Percentiles rank a stretch among this genome's conserved stretches.
phyloP scores from a whole-genome alignment of 2,113 vertebrate species.

The Festucalex cinctus region DNA sequence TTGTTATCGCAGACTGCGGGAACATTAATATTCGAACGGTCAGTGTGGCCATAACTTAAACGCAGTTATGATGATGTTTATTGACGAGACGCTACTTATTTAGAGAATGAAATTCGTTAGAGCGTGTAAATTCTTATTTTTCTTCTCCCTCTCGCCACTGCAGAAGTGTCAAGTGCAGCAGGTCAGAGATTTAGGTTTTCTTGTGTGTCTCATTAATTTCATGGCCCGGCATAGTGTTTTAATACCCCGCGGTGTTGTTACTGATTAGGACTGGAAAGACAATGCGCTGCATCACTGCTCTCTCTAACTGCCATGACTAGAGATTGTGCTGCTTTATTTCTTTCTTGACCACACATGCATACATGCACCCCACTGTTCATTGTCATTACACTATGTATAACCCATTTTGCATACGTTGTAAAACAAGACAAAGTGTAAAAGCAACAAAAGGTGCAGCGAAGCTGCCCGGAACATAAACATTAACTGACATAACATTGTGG shows the following conservation, averaged over 20 bases:
- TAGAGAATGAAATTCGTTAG: slow-evolving; percentile 33
- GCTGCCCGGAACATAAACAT: no score
- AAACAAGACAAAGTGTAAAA: not conserved
- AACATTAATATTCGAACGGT: slow-evolving; percentile 33
- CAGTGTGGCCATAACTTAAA: slow-evolving; percentile 35
- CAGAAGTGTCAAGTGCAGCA: slow-evolving; percentile 28
- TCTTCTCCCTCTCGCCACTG: not conserved
- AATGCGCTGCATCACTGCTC: slow-evolving; percentile 29
- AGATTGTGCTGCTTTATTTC: not conserved
- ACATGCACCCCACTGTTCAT: not conserved
- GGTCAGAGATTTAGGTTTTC: slow-evolving; percentile 39
- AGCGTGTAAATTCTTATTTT: slow-evolving; percentile 19
- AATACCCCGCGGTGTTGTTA: slow-evolving; percentile 56
- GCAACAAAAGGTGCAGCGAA: no score
- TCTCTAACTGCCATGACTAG: slow-evolving; percentile 3
- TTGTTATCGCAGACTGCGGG: slow-evolving; percentile 15
- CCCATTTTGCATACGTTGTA: no score
- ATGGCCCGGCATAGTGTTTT: slow-evolving; percentile 43
- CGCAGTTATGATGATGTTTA: slow-evolving; percentile 42
- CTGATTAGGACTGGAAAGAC: slow-evolving; percentile 58
- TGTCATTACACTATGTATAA: not conserved
- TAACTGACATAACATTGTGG: no score
- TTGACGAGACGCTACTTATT: slow-evolving; percentile 45
- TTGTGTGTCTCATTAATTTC: slow-evolving; percentile 59
- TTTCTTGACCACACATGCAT: slow-evolving; percentile 3